Conservation (phyloP, 2,888 invertebrate species). For the Synergus gifuensis region DNA sequence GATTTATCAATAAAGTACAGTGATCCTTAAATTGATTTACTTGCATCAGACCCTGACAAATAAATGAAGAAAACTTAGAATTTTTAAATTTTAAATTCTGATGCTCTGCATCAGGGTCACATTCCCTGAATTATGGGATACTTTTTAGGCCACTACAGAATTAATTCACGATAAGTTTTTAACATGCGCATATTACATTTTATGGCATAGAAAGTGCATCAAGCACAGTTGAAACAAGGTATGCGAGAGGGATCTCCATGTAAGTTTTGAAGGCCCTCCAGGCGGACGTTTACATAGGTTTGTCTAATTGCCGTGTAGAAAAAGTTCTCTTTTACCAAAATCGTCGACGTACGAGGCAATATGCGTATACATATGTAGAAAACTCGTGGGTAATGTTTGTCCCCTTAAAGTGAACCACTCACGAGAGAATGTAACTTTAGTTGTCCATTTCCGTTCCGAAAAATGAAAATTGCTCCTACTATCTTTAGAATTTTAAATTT, state of each 20-base stretch:
- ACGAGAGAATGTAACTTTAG: background rate
- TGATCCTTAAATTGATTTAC: background rate
- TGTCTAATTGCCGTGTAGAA: conserved; percentile 72
- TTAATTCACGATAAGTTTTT: conserved; percentile 65
- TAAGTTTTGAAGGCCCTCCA: conserved; percentile 73
- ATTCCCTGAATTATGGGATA: background rate
- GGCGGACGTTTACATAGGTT: conserved; percentile 65
- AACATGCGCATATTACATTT: conserved; percentile 70
- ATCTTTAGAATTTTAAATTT: too few species aligned
- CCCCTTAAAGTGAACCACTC: conserved; percentile 20
- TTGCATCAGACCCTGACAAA: background rate
- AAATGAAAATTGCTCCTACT: background rate
- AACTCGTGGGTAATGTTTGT: conserved; percentile 22
- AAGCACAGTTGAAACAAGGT: conserved; percentile 2
- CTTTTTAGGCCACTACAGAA: background rate
- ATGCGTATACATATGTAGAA: conserved; percentile 23
- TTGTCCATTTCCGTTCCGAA: background rate
- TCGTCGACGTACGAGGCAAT: conserved; percentile 21
- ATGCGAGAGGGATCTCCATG: conserved; percentile 41
- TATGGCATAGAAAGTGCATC: conserved; percentile 47
- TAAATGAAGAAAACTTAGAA: background rate
- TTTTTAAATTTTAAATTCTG: background rate
- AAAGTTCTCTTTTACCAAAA: conserved; percentile 48
- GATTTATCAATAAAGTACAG: conserved; percentile 11
- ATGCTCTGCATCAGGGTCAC: background rate